phyloP scores from a whole-genome alignment of 2,888 invertebrate species.

The Heliconius cydno region DNA sequence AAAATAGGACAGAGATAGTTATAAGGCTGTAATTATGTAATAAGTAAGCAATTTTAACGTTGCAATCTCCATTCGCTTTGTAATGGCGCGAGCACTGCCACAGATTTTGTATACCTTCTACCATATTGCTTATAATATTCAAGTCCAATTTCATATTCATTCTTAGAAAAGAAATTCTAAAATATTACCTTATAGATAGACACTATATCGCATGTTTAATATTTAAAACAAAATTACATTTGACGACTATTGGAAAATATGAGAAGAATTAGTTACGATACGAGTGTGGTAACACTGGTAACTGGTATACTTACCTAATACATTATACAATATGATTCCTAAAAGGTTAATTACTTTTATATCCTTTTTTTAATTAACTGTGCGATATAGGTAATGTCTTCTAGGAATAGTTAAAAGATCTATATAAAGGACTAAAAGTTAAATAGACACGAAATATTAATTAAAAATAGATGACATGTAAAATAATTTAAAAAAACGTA shows the following conservation, averaged over 20 bases:
- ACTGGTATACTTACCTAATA: too few relatives aligned
- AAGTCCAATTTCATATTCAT: constrained; percentile 7
- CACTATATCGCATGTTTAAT: not conserved
- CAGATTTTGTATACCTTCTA: not conserved
- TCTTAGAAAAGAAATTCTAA: constrained; percentile 4
- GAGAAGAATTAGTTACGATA: not conserved
- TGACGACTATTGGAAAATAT: not conserved
- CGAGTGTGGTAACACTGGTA: too few relatives aligned
- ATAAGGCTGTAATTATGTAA: constrained; percentile 16
- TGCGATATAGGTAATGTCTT: not conserved
- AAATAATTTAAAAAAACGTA: not conserved
- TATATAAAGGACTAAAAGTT: not conserved
- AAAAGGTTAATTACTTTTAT: not conserved
- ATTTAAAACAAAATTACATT: not conserved
- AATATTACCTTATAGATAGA: not conserved
- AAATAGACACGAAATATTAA: not conserved
- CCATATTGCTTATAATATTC: constrained; percentile 17
- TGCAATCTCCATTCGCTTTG: constrained; percentile 1
- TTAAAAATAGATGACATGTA: constrained; percentile 5
- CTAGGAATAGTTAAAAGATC: not conserved
- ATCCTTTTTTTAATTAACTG: not conserved
- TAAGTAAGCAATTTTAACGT: constrained; percentile 2
- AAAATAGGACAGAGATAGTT: constrained; percentile 10
- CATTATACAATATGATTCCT: not conserved
- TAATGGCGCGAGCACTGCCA: not conserved